phyloP scores from a whole-genome alignment of 1,140 invertebrate species.

The Brachionus asplanchnoidis region DNA sequence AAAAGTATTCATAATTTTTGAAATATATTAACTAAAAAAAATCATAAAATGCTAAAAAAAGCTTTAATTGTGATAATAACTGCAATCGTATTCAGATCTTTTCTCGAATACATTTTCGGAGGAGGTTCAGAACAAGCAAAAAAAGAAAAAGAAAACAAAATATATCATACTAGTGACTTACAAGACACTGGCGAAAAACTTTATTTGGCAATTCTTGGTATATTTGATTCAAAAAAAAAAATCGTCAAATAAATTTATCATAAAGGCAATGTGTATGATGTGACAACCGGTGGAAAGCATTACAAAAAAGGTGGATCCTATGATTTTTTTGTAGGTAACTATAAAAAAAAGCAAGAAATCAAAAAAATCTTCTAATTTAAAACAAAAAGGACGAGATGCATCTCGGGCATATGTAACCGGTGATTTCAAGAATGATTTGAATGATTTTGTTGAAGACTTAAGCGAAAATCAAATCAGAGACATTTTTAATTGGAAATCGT shows the following conservation, averaged over 20 bases:
- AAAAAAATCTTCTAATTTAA: neutral
- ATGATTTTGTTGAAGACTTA: neutral
- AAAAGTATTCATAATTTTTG: neutral
- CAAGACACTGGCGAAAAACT: neutral
- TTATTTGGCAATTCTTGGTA: slow-evolving; percentile 5
- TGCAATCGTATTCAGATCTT: neutral
- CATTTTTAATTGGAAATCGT: slow-evolving; percentile 39
- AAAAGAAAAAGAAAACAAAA: neutral
- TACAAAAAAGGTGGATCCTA: slow-evolving; percentile 39
- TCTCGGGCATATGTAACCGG: slow-evolving; percentile 36
- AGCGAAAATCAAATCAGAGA: neutral
- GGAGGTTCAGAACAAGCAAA: neutral
- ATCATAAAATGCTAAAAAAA: neutral
- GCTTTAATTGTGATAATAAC: slow-evolving; percentile 19
- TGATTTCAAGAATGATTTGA: slow-evolving; percentile 35
- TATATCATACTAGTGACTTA: neutral
- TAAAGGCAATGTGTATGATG: slow-evolving; percentile 26
- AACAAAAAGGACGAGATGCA: slow-evolving; percentile 20
- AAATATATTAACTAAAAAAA: neutral
- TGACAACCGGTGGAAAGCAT: slow-evolving; percentile 19
- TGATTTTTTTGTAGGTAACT: slow-evolving; percentile 30
- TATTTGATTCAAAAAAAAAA: neutral
- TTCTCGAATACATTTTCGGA: slow-evolving; percentile 7
- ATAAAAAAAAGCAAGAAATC: neutral
- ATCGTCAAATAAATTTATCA: neutral